Evolutionary conservation across 1,140 invertebrate genomes (phyloP).

Genomic region (Pseudomyrmex dendroicus): DNA sequence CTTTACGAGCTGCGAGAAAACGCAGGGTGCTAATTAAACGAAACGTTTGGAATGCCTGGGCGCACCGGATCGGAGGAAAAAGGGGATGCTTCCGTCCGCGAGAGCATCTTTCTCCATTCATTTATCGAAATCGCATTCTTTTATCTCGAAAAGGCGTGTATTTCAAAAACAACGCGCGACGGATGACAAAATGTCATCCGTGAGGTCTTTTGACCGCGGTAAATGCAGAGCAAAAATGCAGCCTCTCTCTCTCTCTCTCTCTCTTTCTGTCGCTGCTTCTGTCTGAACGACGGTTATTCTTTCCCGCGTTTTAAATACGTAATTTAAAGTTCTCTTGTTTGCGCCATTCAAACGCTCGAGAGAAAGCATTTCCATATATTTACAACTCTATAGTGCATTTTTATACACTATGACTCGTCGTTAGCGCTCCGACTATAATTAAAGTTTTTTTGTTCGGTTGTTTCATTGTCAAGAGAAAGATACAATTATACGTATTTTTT

Average conservation of each 20-base stretch:
- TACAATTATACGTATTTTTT: not conserved
- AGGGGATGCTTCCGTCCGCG: constrained; percentile 32
- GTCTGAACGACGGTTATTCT: not conserved
- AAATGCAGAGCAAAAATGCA: constrained; percentile 34
- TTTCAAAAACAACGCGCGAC: not conserved
- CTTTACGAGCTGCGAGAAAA: constrained; percentile 73
- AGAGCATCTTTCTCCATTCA: constrained; percentile 19
- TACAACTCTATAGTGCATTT: constrained; percentile 72
- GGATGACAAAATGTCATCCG: constrained; percentile 22
- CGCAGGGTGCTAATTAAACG: constrained; percentile 76
- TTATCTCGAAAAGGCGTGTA: not conserved
- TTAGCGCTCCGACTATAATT: constrained; percentile 25
- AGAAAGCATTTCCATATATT: constrained; percentile 72
- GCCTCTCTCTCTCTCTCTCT: not conserved
- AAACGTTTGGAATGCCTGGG: constrained; percentile 70
- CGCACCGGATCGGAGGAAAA: constrained; percentile 58
- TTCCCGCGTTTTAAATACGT: constrained; percentile 45
- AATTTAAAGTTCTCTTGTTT: constrained; percentile 55
- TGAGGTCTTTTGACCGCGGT: constrained; percentile 32
- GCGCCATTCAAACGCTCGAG: constrained; percentile 61
- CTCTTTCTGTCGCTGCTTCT: constrained; percentile 34
- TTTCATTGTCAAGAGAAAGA: not conserved
- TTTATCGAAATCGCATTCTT: constrained; percentile 56
- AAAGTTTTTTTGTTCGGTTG: not conserved
- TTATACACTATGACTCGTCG: constrained; percentile 24